Evolutionary conservation across 2,888 invertebrate genomes (phyloP).

Genomic region (Melinaea marsaeus): DNA sequence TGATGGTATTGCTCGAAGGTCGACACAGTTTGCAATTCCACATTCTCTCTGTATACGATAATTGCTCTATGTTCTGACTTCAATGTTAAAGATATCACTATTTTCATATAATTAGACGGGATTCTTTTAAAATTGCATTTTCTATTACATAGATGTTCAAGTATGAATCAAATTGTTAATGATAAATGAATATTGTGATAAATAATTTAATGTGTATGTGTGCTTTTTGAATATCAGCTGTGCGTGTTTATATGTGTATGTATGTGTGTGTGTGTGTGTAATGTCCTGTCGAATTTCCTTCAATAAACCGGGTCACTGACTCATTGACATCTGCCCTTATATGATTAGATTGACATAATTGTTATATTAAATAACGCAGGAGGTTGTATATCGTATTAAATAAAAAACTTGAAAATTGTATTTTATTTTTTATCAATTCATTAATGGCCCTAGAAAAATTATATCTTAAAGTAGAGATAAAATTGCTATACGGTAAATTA

Average conservation of each 20-base stretch:
- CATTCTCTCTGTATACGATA: too few relatives aligned
- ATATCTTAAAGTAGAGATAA: too few relatives aligned
- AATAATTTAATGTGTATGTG: not conserved
- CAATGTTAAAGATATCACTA: too few relatives aligned
- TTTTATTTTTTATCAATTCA: too few relatives aligned
- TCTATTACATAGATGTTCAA: not conserved
- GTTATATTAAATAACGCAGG: not conserved
- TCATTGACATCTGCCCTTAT: constrained; percentile 7
- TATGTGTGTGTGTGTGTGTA: not conserved
- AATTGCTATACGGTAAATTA: too few relatives aligned
- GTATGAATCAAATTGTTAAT: not conserved
- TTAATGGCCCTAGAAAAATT: too few relatives aligned
- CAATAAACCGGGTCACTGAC: not conserved
- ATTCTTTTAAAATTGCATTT: not conserved
- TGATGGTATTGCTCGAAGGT: not conserved
- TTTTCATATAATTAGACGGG: too few relatives aligned
- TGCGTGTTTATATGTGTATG: not conserved
- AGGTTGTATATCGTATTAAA: too few relatives aligned
- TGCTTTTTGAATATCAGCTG: not conserved
- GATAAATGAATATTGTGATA: not conserved
- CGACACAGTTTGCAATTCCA: too few relatives aligned
- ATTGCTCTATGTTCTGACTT: too few relatives aligned
- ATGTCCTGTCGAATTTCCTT: constrained; percentile 5
- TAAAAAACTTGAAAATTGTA: too few relatives aligned
- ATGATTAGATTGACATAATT: constrained; percentile 9